Conservation (phyloP, 2,113 vertebrate species). For the Ellobius talpinus region DNA sequence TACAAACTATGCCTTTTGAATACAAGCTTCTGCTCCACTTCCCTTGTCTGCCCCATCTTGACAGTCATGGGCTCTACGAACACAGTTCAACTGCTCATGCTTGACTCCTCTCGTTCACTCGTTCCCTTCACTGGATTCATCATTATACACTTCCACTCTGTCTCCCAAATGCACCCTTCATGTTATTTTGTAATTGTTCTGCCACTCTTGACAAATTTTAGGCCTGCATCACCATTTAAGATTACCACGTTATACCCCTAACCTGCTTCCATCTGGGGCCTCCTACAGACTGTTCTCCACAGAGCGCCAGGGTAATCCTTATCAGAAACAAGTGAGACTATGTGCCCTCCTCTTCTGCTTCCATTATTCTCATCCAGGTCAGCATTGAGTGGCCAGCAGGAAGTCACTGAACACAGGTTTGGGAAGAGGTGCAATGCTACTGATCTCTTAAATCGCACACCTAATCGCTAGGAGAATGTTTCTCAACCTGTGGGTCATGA, state of each 20-base stretch:
- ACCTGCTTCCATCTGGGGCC: neutral
- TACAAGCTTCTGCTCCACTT: neutral
- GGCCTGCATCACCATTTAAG: neutral
- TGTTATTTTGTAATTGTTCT: no score
- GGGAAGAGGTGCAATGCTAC: neutral
- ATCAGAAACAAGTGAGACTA: neutral
- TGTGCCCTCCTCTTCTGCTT: neutral
- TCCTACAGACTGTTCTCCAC: neutral
- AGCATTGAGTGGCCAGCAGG: neutral
- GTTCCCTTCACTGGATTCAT: neutral
- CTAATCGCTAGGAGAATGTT: neutral
- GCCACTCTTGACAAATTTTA: neutral
- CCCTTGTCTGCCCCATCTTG: neutral
- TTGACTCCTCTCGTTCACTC: neutral
- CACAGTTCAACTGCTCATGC: neutral
- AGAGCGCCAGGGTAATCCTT: neutral
- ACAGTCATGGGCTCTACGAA: neutral
- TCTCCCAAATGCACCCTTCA: neutral
- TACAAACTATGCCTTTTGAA: neutral
- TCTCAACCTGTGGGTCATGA: neutral
- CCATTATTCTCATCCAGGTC: neutral
- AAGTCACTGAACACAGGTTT: neutral
- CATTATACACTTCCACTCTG: neutral
- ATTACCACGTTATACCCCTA: neutral
- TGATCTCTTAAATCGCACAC: neutral